These are phyloP conservation scores for Cynodonichthys magdalenae DNA, from an alignment of 2,797 vertebrate species.

Conservation along the genomic window DNA sequence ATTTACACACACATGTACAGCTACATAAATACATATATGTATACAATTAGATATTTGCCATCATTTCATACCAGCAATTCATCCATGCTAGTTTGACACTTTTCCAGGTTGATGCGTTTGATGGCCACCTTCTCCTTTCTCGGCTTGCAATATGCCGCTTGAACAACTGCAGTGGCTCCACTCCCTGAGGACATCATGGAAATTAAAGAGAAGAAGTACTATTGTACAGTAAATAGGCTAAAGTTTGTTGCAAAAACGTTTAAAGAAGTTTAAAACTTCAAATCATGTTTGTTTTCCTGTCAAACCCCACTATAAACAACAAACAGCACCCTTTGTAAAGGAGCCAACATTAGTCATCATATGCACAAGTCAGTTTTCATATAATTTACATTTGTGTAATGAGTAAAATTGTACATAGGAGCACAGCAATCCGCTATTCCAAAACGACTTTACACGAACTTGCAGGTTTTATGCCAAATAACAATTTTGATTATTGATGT, in stretches of 20 bases:
- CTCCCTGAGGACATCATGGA: constrained; percentile 81
- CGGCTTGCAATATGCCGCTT: constrained; percentile 92
- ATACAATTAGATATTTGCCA: neutral
- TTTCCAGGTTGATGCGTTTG: constrained; percentile 98
- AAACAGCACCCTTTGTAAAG: too few species aligned
- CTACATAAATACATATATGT: neutral
- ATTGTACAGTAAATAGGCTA: too few species aligned
- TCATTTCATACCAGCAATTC: constrained; percentile 89
- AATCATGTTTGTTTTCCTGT: too few species aligned
- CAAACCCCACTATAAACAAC: too few species aligned
- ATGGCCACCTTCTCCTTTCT: constrained; percentile 98
- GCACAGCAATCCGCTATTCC: neutral
- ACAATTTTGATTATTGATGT: too few species aligned
- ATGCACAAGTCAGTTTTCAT: neutral
- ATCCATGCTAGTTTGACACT: constrained; percentile 99
- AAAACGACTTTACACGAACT: too few species aligned
- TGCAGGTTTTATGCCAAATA: too few species aligned
- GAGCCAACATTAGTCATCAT: neutral
- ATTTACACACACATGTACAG: neutral
- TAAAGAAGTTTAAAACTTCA: too few species aligned
- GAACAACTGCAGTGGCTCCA: constrained; percentile 97
- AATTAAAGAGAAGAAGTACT: neutral
- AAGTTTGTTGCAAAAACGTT: neutral
- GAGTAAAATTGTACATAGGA: constrained; percentile 16
- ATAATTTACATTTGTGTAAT: constrained; percentile 7